phyloP scores from a whole-genome alignment of 2,888 invertebrate genomes.

The Ormia ochracea region DNA sequence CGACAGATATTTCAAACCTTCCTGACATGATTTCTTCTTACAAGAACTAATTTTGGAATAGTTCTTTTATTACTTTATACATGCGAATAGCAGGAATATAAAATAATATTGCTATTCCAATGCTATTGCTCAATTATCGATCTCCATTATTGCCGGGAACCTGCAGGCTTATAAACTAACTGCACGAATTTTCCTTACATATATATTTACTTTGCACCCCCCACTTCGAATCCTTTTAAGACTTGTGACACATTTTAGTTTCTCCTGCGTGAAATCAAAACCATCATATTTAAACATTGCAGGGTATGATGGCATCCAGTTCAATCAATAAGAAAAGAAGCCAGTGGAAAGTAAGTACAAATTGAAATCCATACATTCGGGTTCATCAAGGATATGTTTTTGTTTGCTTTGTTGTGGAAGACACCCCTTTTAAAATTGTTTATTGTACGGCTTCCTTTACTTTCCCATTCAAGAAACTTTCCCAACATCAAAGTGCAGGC shows the following conservation, averaged over 20 bases:
- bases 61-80: background rate
- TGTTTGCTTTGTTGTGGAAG: background rate
- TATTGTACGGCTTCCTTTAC: background rate
- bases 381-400: constrained; percentile 8
- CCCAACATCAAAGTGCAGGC: background rate
- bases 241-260: background rate
- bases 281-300: background rate
- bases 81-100: too few relatives aligned
- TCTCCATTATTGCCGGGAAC: too few relatives aligned
- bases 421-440: background rate
- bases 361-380: background rate
- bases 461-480: background rate
- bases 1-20: background rate
- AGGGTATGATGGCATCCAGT: background rate
- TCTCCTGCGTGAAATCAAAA: background rate
- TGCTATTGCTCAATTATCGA: too few relatives aligned
- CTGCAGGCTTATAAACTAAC: background rate
- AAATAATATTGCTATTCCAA: too few relatives aligned
- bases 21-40: background rate
- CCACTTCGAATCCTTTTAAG: too few relatives aligned
- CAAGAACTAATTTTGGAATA: background rate
- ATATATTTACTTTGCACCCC: too few relatives aligned
- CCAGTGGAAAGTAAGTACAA: background rate
- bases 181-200: background rate
- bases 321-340: background rate